Base-by-base conservation (phyloP, 2,888 invertebrate genomes). In the Rhagophthalmus giganteus region DNA sequence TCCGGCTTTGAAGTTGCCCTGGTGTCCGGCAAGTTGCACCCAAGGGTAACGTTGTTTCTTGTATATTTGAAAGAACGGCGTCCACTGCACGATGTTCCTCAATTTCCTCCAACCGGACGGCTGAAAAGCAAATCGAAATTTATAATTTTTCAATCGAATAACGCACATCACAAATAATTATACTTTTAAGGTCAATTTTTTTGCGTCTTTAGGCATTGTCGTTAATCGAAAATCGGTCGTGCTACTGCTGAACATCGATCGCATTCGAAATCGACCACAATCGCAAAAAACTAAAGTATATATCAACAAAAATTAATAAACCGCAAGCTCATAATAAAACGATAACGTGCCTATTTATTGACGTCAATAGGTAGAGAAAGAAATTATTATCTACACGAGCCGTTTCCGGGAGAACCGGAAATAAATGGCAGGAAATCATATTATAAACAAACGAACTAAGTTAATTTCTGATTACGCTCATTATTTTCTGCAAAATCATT, bases 31-130 rank as follows among this genome's bases (percentile, higher is more conserved):
- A 30, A 96, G 80, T 76, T 96, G 96, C 49, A 96, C 91, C 96
- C 96, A 96, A 42, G 94, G 95, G 76, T 95, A 95, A 63, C 91
- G 80, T 74, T 93, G 90, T 72, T 94, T 94, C 76, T 94, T 95
- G 81, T 94, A 95, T 0, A 92, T 94, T 77, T 95, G 95, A 73
- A 95, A 91, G 81, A 96, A 96, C 27, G 95, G 95, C 31, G 94
- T 94, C 93, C 95, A 94, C 72, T 94, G 93, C 14, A 96, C 94
- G 55, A 94, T 93, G 72, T 92, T 94, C 39, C 94, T 83, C 31
- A 96, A 83, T 74, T 94, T 95, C 57, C 92, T 83, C 95, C 95
- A 96, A 71, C 93, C 91, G 14, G 93, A 93, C 64, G 88, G 87
- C 93, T 94, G 82, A 25, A 11, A 11, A 9, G 8, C 9, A 3